These are phyloP conservation scores for Chironomus riparius DNA, from an alignment of 2,888 invertebrate genomes.

Conservation along the genomic window DNA sequence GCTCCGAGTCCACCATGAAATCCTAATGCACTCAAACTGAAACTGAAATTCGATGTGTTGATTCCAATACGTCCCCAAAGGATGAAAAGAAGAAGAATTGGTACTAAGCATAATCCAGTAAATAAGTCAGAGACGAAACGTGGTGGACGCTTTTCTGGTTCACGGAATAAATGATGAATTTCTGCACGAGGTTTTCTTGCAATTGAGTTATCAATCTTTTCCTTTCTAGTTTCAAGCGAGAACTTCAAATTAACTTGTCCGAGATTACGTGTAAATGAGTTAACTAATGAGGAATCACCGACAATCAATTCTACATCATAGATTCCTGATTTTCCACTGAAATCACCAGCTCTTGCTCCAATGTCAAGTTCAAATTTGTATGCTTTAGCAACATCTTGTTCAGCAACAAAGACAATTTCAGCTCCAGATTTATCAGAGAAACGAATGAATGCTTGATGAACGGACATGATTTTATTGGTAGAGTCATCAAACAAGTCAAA, in stretches of 20 bases:
- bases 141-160: constrained; percentile 85
- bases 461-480: constrained; percentile 56
- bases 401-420: constrained; percentile 91
- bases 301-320: constrained; percentile 77
- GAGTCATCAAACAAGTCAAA: constrained; percentile 67
- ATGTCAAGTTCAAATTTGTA: constrained; percentile 92
- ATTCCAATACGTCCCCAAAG: constrained; percentile 83
- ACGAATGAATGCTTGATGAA: constrained; percentile 82
- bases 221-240: constrained; percentile 43
- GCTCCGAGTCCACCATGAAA: constrained; percentile 81
- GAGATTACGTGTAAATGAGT: constrained; percentile 80
- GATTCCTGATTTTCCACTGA: constrained; percentile 63
- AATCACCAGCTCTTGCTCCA: constrained; percentile 66
- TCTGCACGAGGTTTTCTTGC: constrained; percentile 48
- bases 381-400: constrained; percentile 63
- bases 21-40: constrained; percentile 67
- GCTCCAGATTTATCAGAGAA: constrained; percentile 58
- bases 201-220: constrained; percentile 30
- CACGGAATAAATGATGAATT: constrained; percentile 77
- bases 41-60: constrained; percentile 74
- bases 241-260: constrained; percentile 71
- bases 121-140: constrained; percentile 82
- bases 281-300: constrained; percentile 84
- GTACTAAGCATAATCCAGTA: constrained; percentile 71
- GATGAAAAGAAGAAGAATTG: constrained; percentile 69